Evolutionary conservation across 1,140 invertebrate species (phyloP), one percentile per base, ranked within the genome.

Genomic region (Eurytemora carolleeae): DNA sequence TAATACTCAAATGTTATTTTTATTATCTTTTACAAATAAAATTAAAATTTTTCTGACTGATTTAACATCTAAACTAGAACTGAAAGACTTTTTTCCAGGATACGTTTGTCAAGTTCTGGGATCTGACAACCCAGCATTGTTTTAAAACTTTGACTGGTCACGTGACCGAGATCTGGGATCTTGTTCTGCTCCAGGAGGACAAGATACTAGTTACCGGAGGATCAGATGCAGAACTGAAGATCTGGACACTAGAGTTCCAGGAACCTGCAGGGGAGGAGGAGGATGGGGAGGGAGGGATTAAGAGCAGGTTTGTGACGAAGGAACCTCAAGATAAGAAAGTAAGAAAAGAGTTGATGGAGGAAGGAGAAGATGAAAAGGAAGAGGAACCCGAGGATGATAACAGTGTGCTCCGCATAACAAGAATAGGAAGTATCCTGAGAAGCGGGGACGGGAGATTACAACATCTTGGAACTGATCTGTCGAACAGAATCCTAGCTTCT

Each of bases 81-180:
- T n/a, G n/a, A n/a, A 77, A 98, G 12, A 87, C 90, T 65, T 80
- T 83, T 58, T 95, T 91, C 1, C 94, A 90, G 72, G 95, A 99
- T 72, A 85, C 85, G 17, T 87, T 87, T 71, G 79, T 98, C 0
- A 98, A 98, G 70, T 93, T 98, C 70, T 98, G 94, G 94, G 89
- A 98, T 75, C 73, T 98, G 59, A 82, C 87, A 64, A 94, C 86
- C 21, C 84, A 93, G 68, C 87, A 92, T 69, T 97, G 94, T 72
- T 98, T 98, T 68, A 86, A 88, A 21, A 98, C 95, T 7, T 74
- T 98, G 19, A 71, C 76, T 53, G 75, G 74, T 52, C 76, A 78
- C 66, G 66, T 72, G 55, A 74, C 71, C 64, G 79, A 81, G 71
- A 80, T 97, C 23, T 95, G 89, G 83, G 79, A 82, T 64, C 79